A percentile compares a stretch with the other conserved stretches of the same genome.
phyloP scores from a whole-genome alignment of 2,113 vertebrate species.

The Charadrius vociferus region DNA sequence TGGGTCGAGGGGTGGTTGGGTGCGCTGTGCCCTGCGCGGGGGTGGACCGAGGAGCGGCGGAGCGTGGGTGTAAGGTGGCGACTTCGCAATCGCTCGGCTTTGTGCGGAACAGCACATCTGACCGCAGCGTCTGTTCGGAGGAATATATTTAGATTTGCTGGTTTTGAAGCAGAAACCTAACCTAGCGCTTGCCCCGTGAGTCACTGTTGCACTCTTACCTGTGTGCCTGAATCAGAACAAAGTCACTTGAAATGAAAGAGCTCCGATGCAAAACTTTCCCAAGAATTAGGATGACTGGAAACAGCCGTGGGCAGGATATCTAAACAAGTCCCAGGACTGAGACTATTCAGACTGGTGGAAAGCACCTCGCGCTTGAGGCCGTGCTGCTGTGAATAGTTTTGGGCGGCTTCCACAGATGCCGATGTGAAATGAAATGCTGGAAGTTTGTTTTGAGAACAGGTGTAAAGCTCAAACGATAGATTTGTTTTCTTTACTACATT shows the following conservation, averaged over 20 bases:
- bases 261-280: not conserved
- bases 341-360: not conserved
- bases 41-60: not conserved
- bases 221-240: not conserved
- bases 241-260: not conserved
- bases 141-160: not conserved
- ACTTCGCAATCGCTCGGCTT: fast-evolving
- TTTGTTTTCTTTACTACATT: not conserved
- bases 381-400: not conserved
- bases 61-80: not conserved
- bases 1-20: not conserved
- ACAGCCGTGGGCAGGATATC: not conserved
- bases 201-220: not conserved
- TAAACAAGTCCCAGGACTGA: not conserved
- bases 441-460: not conserved
- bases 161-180: not conserved
- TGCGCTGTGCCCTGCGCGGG: not conserved
- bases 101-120: not conserved
- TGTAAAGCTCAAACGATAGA: not conserved
- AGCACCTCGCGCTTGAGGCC: not conserved
- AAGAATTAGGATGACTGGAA: not conserved
- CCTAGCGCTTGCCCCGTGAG: fast-evolving
- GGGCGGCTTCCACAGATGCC: not conserved
- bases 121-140: fast-evolving
- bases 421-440: not conserved